phyloP scores from a whole-genome alignment of 2,797 vertebrate genomes.

The Sebastes elongatus region DNA sequence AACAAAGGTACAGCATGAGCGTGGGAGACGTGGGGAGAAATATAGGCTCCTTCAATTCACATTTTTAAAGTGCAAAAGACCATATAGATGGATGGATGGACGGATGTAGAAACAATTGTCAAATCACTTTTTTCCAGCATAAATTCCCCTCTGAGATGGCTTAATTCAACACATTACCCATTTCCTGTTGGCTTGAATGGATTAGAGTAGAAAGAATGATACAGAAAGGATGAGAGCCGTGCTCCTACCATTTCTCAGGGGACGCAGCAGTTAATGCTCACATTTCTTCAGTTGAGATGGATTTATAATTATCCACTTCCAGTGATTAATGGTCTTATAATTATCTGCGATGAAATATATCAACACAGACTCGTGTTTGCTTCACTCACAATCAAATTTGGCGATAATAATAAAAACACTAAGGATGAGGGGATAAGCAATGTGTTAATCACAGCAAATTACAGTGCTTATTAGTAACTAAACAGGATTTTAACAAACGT shows the following conservation, averaged over 20 bases:
- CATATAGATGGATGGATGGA: neutral
- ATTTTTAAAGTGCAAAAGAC: neutral
- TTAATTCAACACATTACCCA: neutral
- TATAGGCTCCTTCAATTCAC: neutral
- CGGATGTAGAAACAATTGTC: neutral
- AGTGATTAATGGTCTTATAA: conserved; percentile 35
- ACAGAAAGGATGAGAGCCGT: conserved; percentile 1
- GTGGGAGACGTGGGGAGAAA: neutral
- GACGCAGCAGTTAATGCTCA: conserved; percentile 10
- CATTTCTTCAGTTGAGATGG: conserved; percentile 8
- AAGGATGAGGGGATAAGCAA: neutral
- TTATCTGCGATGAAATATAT: conserved; percentile 21
- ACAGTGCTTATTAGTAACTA: neutral
- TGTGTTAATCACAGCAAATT: neutral
- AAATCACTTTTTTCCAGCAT: neutral
- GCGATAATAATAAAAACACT: neutral
- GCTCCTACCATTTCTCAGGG: neutral
- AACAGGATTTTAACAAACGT: neutral
- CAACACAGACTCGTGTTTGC: neutral
- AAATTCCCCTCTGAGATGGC: neutral
- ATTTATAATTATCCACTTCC: conserved; percentile 40
- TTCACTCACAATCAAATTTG: conserved; percentile 16
- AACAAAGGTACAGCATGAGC: neutral
- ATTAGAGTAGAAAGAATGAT: neutral
- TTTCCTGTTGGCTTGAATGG: conserved; percentile 10